Evolutionary conservation across 2,797 vertebrate genomes (phyloP).

Genomic region (Melanotaenia pygmaea): DNA sequence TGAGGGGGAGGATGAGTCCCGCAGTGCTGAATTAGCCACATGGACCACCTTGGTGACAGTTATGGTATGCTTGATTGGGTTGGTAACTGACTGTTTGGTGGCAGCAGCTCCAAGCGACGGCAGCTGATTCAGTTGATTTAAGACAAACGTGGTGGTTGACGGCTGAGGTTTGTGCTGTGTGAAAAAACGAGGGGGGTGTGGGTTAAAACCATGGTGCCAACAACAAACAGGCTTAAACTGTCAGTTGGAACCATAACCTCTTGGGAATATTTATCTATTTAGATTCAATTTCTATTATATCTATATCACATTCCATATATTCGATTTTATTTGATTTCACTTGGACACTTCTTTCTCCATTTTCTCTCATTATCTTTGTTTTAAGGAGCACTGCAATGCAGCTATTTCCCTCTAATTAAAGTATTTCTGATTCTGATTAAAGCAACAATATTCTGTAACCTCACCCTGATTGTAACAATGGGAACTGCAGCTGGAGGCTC

Average conservation of each 20-base stretch:
- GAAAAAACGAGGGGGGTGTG: neutral
- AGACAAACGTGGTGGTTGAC: slow-evolving; percentile 97
- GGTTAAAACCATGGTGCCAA: neutral
- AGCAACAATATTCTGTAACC: slow-evolving; percentile 26
- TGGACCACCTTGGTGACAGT: slow-evolving; percentile 97
- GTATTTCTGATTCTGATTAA: too few relatives aligned
- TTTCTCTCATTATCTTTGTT: too few relatives aligned
- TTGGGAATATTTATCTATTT: too few relatives aligned
- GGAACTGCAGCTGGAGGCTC: slow-evolving; percentile 85
- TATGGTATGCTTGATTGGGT: slow-evolving; percentile 92
- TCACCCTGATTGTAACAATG: slow-evolving; percentile 92
- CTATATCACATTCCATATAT: too few relatives aligned
- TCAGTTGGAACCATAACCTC: too few relatives aligned
- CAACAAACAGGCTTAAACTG: slow-evolving; percentile 10
- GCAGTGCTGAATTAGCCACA: slow-evolving; percentile 86
- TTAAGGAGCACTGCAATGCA: too few relatives aligned
- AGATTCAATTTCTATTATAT: too few relatives aligned
- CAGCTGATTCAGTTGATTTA: slow-evolving; percentile 99
- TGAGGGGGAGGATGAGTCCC: slow-evolving; percentile 82
- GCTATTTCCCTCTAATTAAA: too few relatives aligned
- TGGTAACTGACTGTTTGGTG: slow-evolving; percentile 90
- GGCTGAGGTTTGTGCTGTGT: slow-evolving; percentile 90
- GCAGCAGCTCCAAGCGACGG: slow-evolving; percentile 92
- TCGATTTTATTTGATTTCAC: too few relatives aligned
- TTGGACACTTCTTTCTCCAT: too few relatives aligned